phyloP scores from a whole-genome alignment of 2,888 invertebrate species.

The Drosophila suboccidentalis region DNA sequence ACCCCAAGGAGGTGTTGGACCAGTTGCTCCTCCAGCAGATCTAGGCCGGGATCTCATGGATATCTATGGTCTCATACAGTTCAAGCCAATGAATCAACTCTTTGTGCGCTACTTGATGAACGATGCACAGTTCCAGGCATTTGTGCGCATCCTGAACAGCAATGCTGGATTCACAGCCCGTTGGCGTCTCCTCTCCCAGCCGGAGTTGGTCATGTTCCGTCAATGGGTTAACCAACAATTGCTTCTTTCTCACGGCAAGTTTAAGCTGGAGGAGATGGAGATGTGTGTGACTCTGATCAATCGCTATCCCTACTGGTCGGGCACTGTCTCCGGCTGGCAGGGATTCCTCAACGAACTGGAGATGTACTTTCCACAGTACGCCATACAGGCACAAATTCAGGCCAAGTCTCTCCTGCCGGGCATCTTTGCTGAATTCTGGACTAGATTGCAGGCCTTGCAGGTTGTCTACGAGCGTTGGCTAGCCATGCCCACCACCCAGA shows the following conservation, averaged over 20 bases:
- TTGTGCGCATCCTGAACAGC: slow-evolving; percentile 79
- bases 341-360: slow-evolving; percentile 81
- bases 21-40: slow-evolving; percentile 48
- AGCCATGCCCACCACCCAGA: slow-evolving; percentile 61
- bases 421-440: slow-evolving; percentile 77
- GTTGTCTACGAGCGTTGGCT: slow-evolving; percentile 81
- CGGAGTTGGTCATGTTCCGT: slow-evolving; percentile 74
- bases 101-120: slow-evolving; percentile 76
- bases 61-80: slow-evolving; percentile 65
- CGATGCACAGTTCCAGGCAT: slow-evolving; percentile 81
- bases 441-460: slow-evolving; percentile 59
- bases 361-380: slow-evolving; percentile 71
- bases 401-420: slow-evolving; percentile 72
- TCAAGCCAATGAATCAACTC: slow-evolving; percentile 63
- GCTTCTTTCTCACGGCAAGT: slow-evolving; percentile 46
- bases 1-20: not conserved
- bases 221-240: slow-evolving; percentile 78
- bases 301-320: slow-evolving; percentile 67
- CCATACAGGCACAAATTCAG: slow-evolving; percentile 70
- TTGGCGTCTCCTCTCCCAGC: slow-evolving; percentile 74
- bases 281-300: slow-evolving; percentile 63
- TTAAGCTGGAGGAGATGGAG: slow-evolving; percentile 71
- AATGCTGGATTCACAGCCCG: slow-evolving; percentile 66
- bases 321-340: slow-evolving; percentile 78
- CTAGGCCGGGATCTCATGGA: slow-evolving; percentile 71